Conservation (phyloP, 2,113 vertebrate genomes). For the Lophura nycthemera region DNA sequence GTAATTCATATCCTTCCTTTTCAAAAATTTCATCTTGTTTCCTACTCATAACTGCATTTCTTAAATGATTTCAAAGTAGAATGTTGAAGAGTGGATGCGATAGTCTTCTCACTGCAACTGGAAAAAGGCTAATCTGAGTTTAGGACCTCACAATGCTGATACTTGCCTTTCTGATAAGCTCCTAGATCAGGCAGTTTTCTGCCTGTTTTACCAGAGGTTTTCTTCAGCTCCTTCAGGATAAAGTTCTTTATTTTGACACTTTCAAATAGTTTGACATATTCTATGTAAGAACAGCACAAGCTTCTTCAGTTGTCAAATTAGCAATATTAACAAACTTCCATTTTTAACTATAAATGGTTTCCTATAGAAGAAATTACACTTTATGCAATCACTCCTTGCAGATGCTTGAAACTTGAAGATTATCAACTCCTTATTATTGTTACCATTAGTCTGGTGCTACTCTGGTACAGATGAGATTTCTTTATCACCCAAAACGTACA, state of each 20-base stretch:
- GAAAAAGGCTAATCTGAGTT: not conserved
- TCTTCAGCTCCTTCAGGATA: conserved; percentile 19
- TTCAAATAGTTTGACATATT: conserved; percentile 33
- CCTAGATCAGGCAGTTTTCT: not conserved
- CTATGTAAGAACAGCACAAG: not conserved
- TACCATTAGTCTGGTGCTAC: not conserved
- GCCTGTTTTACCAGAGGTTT: not conserved
- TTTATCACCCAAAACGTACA: not conserved
- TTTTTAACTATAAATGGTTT: conserved; percentile 26
- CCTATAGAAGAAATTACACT: not conserved
- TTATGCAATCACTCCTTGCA: not conserved
- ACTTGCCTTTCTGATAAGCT: conserved; percentile 39
- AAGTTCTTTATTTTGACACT: not conserved
- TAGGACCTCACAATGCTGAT: conserved; percentile 10
- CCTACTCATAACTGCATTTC: not conserved
- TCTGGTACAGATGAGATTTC: not conserved
- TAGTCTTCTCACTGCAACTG: not conserved
- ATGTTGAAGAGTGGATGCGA: conserved; percentile 21
- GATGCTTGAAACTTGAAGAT: not conserved
- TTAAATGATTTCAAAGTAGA: conserved; percentile 26
- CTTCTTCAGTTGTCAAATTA: conserved; percentile 32
- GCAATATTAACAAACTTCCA: conserved; percentile 17
- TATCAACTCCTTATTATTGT: not conserved
- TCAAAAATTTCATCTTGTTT: conserved; percentile 12
- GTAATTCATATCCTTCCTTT: not conserved